These are phyloP conservation scores for Centropus bengalensis DNA, from an alignment of 2,113 vertebrate species.

Conservation along the genomic window DNA sequence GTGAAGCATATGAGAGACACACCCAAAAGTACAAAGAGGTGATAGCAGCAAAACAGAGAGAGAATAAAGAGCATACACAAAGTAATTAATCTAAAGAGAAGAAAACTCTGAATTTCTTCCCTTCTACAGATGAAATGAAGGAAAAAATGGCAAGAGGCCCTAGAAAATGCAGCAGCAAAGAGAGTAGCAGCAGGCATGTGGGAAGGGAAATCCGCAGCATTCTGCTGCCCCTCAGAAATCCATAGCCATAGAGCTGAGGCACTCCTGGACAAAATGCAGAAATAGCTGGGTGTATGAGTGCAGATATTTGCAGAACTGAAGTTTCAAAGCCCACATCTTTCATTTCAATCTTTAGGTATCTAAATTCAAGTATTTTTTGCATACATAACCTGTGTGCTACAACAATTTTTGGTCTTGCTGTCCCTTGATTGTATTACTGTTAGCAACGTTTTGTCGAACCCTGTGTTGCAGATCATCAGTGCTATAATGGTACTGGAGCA, in stretches of 20 bases:
- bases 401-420: neutral
- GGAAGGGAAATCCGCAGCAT: too few relatives aligned
- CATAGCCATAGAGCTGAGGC: neutral
- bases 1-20: neutral
- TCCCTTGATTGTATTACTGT: neutral
- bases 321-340: neutral
- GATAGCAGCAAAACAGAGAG: neutral
- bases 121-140: neutral
- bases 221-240: too few relatives aligned
- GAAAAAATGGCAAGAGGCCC: neutral
- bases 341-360: neutral
- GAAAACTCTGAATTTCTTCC: neutral
- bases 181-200: too few relatives aligned
- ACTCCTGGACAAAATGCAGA: neutral
- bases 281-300: neutral
- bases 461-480: slow-evolving; percentile 86
- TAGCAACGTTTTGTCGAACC: neutral
- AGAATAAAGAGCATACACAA: neutral
- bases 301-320: neutral
- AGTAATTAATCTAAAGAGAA: neutral
- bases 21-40: neutral
- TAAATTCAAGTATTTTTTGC: neutral
- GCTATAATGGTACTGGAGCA: slow-evolving; percentile 90
- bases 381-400: accelerated
- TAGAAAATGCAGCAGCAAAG: neutral